Conservation (phyloP, 2,113 vertebrate species). For the Lates calcarifer region DNA sequence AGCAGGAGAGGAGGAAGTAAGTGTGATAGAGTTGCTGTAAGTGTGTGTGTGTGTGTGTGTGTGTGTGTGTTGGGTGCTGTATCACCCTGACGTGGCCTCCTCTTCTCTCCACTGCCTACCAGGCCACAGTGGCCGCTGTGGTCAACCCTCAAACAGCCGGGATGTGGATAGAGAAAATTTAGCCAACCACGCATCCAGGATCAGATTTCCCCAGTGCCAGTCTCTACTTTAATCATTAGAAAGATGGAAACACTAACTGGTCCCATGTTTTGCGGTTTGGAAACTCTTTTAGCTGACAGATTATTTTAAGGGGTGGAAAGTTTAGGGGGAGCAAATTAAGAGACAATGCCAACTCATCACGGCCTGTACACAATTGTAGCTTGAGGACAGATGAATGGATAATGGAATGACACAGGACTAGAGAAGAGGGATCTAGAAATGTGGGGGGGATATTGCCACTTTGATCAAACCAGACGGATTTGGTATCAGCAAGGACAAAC, state of each 20-base stretch:
- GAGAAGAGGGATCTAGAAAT: slow-evolving; percentile 1
- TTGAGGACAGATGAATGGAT: slow-evolving; percentile 2
- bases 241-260: slow-evolving; percentile 57
- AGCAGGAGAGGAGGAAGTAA: slow-evolving; percentile 53
- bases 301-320: slow-evolving; percentile 38
- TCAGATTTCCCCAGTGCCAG: slow-evolving; percentile 63
- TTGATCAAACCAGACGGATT: slow-evolving; percentile 41
- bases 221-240: slow-evolving; percentile 60
- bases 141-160: slow-evolving; percentile 67
- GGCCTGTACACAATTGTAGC: neutral
- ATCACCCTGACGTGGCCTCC: slow-evolving; percentile 69
- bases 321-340: slow-evolving; percentile 44
- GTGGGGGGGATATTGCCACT: slow-evolving; percentile 12
- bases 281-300: slow-evolving; percentile 58
- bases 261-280: slow-evolving; percentile 58
- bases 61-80: slow-evolving; percentile 25
- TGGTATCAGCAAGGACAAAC: slow-evolving; percentile 50
- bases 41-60: slow-evolving; percentile 35
- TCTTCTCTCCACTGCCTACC: slow-evolving; percentile 38
- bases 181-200: slow-evolving; percentile 60
- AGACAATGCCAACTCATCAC: slow-evolving; percentile 32
- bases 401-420: neutral
- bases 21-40: slow-evolving; percentile 37
- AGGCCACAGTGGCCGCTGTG: slow-evolving; percentile 70
- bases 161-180: slow-evolving; percentile 71